These are phyloP conservation scores for Galerucella calmariensis DNA, from an alignment of 2,888 invertebrate species.

Conservation along the genomic window DNA sequence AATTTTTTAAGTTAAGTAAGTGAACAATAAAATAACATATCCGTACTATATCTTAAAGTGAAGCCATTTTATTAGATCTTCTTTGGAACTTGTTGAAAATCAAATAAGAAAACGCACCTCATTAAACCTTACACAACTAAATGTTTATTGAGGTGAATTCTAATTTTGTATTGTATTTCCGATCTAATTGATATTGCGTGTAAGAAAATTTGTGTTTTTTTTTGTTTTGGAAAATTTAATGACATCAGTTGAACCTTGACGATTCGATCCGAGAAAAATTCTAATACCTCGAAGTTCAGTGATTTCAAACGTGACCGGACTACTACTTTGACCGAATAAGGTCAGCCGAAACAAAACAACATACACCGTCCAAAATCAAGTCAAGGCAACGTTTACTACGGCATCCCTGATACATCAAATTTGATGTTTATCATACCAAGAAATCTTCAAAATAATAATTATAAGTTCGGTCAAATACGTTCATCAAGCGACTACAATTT, in stretches of 20 bases:
- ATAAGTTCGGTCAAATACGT: background rate
- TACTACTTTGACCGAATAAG: conserved; percentile 21
- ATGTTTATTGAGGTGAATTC: background rate
- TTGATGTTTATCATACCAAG: conserved; percentile 25
- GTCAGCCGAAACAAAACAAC: conserved; percentile 21
- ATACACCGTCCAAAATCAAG: conserved; percentile 22
- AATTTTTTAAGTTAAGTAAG: too few species aligned
- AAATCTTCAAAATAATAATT: background rate
- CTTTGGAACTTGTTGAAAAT: too few species aligned
- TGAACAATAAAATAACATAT: too few species aligned
- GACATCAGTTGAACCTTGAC: conserved; percentile 25
- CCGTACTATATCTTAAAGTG: too few species aligned
- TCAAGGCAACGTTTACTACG: conserved; percentile 13
- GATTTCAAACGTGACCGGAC: conserved; percentile 24
- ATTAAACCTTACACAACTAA: background rate
- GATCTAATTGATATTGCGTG: conserved; percentile 3
- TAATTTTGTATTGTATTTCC: background rate
- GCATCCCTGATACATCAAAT: conserved; percentile 21
- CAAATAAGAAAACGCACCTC: background rate
- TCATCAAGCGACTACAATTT: too few species aligned
- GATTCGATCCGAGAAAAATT: conserved; percentile 21
- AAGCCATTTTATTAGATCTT: too few species aligned
- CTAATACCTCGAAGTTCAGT: conserved; percentile 26
- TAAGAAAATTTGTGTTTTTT: background rate
- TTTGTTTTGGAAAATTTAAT: conserved; percentile 23